Evolutionary conservation across 2,113 vertebrate species (phyloP).

Genomic region (Seriola dumerili): DNA sequence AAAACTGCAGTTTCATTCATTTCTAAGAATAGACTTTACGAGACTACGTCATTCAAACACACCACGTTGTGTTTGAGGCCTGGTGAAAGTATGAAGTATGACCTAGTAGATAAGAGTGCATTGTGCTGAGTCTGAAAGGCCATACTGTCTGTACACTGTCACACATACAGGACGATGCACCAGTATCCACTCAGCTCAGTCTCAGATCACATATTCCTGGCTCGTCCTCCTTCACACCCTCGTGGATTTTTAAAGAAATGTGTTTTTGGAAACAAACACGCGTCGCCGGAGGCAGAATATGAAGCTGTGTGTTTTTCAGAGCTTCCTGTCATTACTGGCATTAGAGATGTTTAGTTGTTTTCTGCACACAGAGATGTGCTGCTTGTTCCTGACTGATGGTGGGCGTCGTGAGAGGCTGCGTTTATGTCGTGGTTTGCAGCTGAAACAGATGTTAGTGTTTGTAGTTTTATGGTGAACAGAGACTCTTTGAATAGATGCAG

Average conservation of each 20-base stretch:
- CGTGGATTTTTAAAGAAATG: neutral
- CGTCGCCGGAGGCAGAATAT: neutral
- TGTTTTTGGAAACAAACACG: neutral
- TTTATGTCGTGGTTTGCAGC: neutral
- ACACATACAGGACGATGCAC: too few species aligned
- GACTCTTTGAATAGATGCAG: neutral
- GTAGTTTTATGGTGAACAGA: neutral
- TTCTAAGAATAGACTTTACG: neutral
- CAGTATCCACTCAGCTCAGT: too few species aligned
- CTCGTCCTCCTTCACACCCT: neutral
- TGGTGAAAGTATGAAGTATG: neutral
- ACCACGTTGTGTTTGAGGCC: too few species aligned
- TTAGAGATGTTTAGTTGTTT: neutral
- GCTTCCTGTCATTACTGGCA: neutral
- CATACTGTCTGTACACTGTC: neutral
- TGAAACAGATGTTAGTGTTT: constrained; percentile 14
- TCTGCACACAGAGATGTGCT: neutral
- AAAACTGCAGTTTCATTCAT: constrained; percentile 10
- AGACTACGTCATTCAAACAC: too few species aligned
- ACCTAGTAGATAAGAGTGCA: neutral
- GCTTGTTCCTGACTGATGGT: neutral
- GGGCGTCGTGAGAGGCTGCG: constrained; percentile 9
- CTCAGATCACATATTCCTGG: neutral
- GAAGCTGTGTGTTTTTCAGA: neutral
- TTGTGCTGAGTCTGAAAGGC: constrained; percentile 15